Evolutionary conservation across 2,888 invertebrate species (phyloP), one percentile per base, ranked within the genome.

Genomic region (Mycogona germanica): DNA sequence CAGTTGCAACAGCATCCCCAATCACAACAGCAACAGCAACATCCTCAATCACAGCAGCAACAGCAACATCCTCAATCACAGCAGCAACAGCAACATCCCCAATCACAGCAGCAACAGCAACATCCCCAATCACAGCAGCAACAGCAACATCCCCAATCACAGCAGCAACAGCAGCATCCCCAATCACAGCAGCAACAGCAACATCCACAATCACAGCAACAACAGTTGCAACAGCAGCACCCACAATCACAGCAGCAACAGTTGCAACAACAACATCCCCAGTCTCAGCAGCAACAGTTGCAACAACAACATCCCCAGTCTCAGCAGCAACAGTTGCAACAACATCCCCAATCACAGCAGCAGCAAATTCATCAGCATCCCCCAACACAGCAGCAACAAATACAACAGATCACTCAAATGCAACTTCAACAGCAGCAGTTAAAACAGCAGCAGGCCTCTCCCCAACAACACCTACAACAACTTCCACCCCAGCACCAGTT

Each of bases 131-230:
- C 25, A 17, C 14, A 12, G 47, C 61, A 59, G 29, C 60, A 57
- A 40, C 57, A 57, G 14, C 53, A 55, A 40, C 70, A 64, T 35
- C 64, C 30, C 25, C 45, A 30, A 32, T 46, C 76, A 73, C 77
- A 72, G 55, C 74, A 61, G 53, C 58, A 58, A 41, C 55, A 30
- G 23, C 57, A 57, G 7, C 46, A 56, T 17, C 48, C 5, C 73
- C 72, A 56, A 25, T 69, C 71, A 69, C 64, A 78, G 63, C 79
- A 78, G 7, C 69, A 79, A 1, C 75, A 78, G 56, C 77, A 81
- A 9, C 79, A 80, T 63, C 70, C 79, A 1, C 78, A 79, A 61
- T 74, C 75, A 59, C 75, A 74, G 32, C 76, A 73, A 12, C 73
- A 72, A 17, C 71, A 72, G 49, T 63, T 30, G 49, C 73, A 62